Percentiles rank a stretch among this genome's conserved stretches.
Conservation (phyloP, 2,113 vertebrate genomes). For the Cryptomyrus ogoouensis region DNA sequence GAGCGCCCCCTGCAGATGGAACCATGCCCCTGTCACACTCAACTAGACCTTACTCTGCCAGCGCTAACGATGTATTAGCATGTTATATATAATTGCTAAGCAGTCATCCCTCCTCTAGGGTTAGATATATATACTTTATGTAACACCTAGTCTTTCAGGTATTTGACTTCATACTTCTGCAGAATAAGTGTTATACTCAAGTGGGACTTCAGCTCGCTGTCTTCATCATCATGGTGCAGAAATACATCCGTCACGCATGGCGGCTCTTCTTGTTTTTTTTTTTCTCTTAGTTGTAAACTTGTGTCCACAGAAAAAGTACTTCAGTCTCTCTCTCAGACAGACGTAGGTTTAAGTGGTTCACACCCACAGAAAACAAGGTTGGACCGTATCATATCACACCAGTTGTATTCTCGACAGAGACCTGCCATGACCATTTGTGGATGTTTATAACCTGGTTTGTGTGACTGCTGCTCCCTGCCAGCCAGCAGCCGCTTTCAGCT, state of each 20-base stretch:
- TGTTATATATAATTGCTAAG: background rate
- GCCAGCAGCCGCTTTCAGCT: background rate
- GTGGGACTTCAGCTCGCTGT: background rate
- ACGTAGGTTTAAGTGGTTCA: background rate
- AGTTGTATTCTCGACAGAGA: background rate
- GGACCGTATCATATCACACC: background rate
- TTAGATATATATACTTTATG: background rate
- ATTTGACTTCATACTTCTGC: background rate
- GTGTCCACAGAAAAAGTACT: background rate
- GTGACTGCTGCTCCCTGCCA: background rate
- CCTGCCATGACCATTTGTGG: background rate
- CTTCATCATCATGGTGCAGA: background rate
- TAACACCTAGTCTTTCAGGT: background rate
- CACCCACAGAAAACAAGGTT: background rate
- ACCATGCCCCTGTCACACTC: background rate
- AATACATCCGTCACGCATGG: background rate
- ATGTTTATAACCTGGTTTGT: background rate
- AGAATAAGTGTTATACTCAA: background rate
- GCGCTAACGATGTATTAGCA: background rate
- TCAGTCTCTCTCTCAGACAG: background rate
- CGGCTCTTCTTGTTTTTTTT: background rate
- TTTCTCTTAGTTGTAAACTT: background rate
- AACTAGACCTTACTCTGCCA: background rate
- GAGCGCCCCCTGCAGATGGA: background rate
- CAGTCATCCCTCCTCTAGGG: background rate